Evolutionary conservation across 2,797 vertebrate species (phyloP).

Genomic region (Florisuga fusca): DNA sequence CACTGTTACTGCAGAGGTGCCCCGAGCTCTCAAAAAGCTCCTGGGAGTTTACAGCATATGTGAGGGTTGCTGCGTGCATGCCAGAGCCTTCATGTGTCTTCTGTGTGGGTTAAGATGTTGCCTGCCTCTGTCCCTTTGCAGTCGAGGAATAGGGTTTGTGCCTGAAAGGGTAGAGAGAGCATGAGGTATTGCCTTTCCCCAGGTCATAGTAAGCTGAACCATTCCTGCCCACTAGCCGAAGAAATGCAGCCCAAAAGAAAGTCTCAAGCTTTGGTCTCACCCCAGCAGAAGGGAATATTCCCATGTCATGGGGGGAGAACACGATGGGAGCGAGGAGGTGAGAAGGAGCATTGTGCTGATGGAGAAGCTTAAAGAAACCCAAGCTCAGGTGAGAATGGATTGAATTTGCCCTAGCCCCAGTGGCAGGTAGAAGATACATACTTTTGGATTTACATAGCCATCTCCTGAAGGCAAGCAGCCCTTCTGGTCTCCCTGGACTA

Average conservation of each 20-base stretch:
- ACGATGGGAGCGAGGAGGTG: background rate
- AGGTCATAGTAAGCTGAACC: background rate
- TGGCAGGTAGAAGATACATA: background rate
- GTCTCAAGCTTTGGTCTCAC: background rate
- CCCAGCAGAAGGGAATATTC: background rate
- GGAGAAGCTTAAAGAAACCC: background rate
- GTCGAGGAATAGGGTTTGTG: background rate
- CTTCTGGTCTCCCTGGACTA: background rate
- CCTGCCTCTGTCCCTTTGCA: background rate
- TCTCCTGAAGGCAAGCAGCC: background rate
- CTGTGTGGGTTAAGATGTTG: background rate
- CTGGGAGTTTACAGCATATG: background rate
- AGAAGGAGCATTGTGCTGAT: background rate
- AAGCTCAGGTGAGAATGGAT: background rate
- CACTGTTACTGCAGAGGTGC: background rate
- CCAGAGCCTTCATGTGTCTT: background rate
- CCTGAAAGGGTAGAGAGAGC: background rate
- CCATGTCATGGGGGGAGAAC: background rate
- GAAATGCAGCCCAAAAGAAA: background rate
- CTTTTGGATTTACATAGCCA: background rate
- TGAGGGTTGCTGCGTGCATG: accelerated
- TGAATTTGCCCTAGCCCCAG: background rate
- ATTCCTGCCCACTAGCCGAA: background rate
- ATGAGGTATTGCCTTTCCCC: background rate
- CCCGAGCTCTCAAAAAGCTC: background rate